A percentile compares a stretch with the other conserved stretches of the same genome.
These are phyloP conservation scores for Philantomba maxwellii DNA, from an alignment of 2,113 vertebrate genomes.

Conservation along the genomic window DNA sequence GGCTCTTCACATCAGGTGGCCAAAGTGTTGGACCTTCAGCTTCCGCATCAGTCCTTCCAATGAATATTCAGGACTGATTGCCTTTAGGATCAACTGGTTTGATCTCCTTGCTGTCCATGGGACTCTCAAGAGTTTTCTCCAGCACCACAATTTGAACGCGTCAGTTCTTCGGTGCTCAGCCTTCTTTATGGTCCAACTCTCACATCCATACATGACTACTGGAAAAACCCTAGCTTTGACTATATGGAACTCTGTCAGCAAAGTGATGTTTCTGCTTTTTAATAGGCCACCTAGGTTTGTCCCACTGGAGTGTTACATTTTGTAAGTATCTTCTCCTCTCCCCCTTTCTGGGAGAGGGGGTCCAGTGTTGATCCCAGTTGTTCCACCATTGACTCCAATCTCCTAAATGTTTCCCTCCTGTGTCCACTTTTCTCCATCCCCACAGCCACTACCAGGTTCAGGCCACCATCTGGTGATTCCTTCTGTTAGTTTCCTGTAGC, in stretches of 20 bases:
- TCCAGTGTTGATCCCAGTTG: background rate
- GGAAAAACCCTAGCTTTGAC: background rate
- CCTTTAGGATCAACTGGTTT: background rate
- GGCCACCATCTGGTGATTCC: background rate
- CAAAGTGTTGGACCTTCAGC: background rate
- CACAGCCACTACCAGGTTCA: background rate
- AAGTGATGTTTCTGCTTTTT: background rate
- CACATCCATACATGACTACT: background rate
- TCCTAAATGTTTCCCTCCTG: background rate
- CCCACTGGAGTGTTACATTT: background rate
- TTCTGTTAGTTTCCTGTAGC: background rate
- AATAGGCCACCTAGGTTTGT: background rate
- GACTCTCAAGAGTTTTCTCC: background rate
- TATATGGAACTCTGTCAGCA: background rate
- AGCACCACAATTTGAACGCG: background rate
- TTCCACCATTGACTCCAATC: background rate
- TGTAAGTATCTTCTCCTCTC: background rate
- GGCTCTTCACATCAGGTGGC: background rate
- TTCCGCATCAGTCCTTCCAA: background rate
- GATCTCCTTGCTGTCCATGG: background rate
- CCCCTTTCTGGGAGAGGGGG: background rate
- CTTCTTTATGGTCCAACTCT: background rate
- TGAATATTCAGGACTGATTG: background rate
- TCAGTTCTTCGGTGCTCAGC: background rate
- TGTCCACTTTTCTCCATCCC: background rate